Evolutionary conservation across 2,888 invertebrate species (phyloP), one percentile per base, ranked within the genome.

Genomic region (Zygaena filipendulae): DNA sequence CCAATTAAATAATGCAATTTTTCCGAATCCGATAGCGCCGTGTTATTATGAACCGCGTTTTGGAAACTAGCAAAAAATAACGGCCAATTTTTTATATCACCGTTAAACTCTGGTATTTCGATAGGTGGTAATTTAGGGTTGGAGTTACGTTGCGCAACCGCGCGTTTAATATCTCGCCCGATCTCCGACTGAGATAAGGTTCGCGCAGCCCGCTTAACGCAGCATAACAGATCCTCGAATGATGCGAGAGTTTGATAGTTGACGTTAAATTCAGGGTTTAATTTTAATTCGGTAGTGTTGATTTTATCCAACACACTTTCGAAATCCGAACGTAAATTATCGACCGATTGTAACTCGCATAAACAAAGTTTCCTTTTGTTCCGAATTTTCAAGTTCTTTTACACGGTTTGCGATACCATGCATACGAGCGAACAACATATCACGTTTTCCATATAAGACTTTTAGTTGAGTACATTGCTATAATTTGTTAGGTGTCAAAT

Each of bases 1-100:
- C 29, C 29, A 3, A 23, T 19, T n/a, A 29, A 19, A 13, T 23
- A 29, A 8, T 23, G 20, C 2, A 29, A 7, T 9, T 23, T 29
- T 21, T 29, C 29, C 8, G 21, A 12, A 18, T 23, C 25, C n/a
- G 8, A 25, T 6, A 22, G 10, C 7, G 22, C 4, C 7, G 22
- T n/a, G 10, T 22, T 22, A 10, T 22, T 22, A 11, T 22, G 22
- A 11, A 22, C 22, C 3, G 11, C 11, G 10, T 22, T 11, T 10
- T 11, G 7, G 10, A 10, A 22, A 3, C 22, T 22, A 10, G 10
- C 11, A 11, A 9, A 11, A 23, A 23, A 23, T 8, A 23, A 13
- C 3, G 22, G 10, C 22, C 22, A 22, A 4, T 3, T 11, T 22
- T 11, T 22, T 7, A 11, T 11, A 11, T 22, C 22, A 4, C 22